phyloP scores from a whole-genome alignment of 30 jellyfish, hydroid and myxozoan genomes.

The Cassiopea xamachana region DNA sequence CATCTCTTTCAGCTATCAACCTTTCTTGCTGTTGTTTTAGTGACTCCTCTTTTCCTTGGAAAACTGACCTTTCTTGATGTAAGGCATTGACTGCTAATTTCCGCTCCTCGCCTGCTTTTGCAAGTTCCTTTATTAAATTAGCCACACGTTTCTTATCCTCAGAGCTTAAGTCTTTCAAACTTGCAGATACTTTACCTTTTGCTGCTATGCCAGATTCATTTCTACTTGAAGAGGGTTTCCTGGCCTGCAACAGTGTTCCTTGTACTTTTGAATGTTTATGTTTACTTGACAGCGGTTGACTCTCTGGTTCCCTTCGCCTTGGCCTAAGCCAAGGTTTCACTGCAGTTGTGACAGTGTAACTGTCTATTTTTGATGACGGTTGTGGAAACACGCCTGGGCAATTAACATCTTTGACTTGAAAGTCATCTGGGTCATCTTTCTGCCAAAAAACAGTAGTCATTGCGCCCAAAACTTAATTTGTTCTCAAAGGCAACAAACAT shows the following conservation, averaged over 20 bases:
- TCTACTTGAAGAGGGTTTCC: too few species aligned
- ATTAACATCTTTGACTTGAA: conserved; percentile 42
- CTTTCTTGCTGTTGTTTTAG: conserved; percentile 56
- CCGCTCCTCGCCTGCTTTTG: conserved; percentile 86
- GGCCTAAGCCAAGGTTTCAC: conserved; percentile 68
- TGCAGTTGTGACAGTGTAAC: conserved; percentile 21
- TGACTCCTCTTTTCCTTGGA: conserved; percentile 47
- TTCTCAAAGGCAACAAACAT: background rate
- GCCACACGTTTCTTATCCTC: conserved; percentile 72
- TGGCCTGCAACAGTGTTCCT: too few species aligned
- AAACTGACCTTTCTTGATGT: conserved; percentile 56
- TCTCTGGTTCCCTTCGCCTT: background rate
- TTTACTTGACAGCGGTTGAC: background rate
- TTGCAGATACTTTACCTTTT: conserved; percentile 23
- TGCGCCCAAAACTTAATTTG: background rate
- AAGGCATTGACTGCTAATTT: conserved; percentile 64
- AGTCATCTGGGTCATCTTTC: conserved; percentile 57
- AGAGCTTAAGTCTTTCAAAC: conserved; percentile 43
- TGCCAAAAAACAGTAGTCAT: conserved; percentile 47
- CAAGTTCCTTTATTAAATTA: conserved; percentile 85
- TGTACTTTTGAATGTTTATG: background rate
- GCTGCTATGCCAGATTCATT: background rate
- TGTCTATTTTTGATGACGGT: conserved; percentile 40
- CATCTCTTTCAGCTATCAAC: conserved; percentile 65
- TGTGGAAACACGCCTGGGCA: conserved; percentile 65